Evolutionary conservation across 2,888 invertebrate species (phyloP), one percentile per base, ranked within the genome.

Genomic region (Nesidiocoris tenuis): DNA sequence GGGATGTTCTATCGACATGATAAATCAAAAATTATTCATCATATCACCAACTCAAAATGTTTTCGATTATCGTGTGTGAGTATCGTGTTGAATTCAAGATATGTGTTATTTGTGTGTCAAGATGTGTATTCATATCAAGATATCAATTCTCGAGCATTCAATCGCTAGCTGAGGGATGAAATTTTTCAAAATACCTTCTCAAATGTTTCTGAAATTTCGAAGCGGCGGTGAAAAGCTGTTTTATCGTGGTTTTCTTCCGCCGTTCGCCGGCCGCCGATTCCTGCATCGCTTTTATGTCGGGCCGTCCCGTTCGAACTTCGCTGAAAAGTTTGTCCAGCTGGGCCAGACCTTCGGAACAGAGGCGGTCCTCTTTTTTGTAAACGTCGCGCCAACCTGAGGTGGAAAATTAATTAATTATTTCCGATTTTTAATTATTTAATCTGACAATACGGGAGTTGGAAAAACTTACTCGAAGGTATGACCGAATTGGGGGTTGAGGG

Each of bases 151-250:
- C n/a, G n/a, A n/a, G n/a, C n/a, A n/a, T n/a, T n/a, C n/a, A n/a
- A n/a, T n/a, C n/a, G n/a, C n/a, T n/a, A n/a, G n/a, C n/a, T n/a
- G n/a, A n/a, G n/a, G n/a, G n/a, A n/a, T n/a, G n/a, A n/a, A n/a
- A n/a, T n/a, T n/a, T n/a, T n/a, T n/a, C n/a, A n/a, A n/a, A n/a
- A 78, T 83, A 92, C 92, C 92, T 90, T 82, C 93, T 88, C 77
- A 98, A 86, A 82, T 92, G 91, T 84, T 97, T 98, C 84, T 97
- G 96, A 83, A 98, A 98, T 86, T 98, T 98, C 82, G 96, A 95
- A 70, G 96, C 94, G 9, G 96, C 95, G 0, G 96, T 94, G 85
- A 98, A 98, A 56, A 98, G 87, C 82, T 97, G 96, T 79, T 96
- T 92, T 78, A 98, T 94, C 75, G 93, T 92, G 55, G 93, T 92